Evolutionary conservation across 2,113 vertebrate species (phyloP).

Genomic region (Henicopernis longicauda): DNA sequence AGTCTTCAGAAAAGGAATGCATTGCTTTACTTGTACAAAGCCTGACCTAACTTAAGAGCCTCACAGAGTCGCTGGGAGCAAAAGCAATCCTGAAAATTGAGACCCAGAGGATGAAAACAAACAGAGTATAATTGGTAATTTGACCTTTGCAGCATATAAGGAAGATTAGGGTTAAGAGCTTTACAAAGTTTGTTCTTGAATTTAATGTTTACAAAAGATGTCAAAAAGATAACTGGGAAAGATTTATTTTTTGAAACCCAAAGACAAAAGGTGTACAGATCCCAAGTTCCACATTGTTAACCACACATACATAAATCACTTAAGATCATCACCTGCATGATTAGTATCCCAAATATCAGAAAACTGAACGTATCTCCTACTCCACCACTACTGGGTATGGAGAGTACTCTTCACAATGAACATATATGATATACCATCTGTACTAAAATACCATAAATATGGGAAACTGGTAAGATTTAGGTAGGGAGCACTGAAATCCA

Average conservation of each 20-base stretch:
- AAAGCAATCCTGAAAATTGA: slow-evolving; percentile 3
- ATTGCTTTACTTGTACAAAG: background rate
- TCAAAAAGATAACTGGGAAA: background rate
- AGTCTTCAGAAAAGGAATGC: background rate
- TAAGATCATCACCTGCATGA: background rate
- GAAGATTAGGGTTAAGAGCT: slow-evolving; percentile 8
- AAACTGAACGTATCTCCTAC: background rate
- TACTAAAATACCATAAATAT: background rate
- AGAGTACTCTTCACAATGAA: background rate
- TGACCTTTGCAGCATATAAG: background rate
- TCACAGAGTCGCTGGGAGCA: background rate
- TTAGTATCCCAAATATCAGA: background rate
- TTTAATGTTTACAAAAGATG: background rate
- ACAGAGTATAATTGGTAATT: background rate
- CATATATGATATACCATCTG: background rate
- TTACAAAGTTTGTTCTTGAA: background rate
- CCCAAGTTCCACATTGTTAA: background rate
- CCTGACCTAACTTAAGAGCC: background rate
- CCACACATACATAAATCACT: background rate
- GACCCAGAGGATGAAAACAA: background rate
- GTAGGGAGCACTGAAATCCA: background rate
- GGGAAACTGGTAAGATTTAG: background rate
- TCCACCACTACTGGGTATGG: background rate
- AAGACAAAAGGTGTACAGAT: background rate
- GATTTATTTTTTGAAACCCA: background rate